phyloP scores from a whole-genome alignment of 2,888 invertebrate genomes.

The Cryptosula pallasiana region DNA sequence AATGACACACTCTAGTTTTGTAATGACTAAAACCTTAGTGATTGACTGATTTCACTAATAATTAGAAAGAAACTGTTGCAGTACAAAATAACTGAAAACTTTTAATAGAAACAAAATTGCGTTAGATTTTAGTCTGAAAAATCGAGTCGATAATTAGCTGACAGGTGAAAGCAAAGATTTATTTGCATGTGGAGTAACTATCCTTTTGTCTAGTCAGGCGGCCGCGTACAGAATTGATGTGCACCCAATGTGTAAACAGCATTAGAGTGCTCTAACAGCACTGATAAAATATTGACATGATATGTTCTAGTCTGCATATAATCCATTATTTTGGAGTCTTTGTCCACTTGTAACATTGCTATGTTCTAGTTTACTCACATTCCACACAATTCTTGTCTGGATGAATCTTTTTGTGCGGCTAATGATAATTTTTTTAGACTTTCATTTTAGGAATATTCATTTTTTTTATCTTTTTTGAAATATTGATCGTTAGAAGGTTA shows the following conservation, averaged over 20 bases:
- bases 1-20: too few species aligned
- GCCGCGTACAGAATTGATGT: neutral
- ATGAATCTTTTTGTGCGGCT: too few species aligned
- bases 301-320: neutral
- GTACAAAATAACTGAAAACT: too few species aligned
- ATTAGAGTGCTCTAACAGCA: neutral
- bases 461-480: too few species aligned
- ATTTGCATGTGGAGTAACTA: neutral
- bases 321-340: constrained; percentile 9
- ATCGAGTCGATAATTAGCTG: neutral
- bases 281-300: constrained; percentile 1
- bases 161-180: neutral
- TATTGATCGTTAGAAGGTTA: neutral
- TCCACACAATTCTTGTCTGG: too few species aligned
- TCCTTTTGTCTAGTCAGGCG: neutral
- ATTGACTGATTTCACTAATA: too few species aligned
- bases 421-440: too few species aligned
- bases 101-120: too few species aligned
- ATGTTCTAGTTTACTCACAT: neutral
- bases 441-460: too few species aligned
- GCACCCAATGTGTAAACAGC: neutral
- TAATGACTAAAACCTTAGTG: too few species aligned
- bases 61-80: too few species aligned
- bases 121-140: too few species aligned
- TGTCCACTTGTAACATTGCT: constrained; percentile 5